phyloP scores from a whole-genome alignment of 64 coral and sea anemone species.

The Montipora sp. region DNA sequence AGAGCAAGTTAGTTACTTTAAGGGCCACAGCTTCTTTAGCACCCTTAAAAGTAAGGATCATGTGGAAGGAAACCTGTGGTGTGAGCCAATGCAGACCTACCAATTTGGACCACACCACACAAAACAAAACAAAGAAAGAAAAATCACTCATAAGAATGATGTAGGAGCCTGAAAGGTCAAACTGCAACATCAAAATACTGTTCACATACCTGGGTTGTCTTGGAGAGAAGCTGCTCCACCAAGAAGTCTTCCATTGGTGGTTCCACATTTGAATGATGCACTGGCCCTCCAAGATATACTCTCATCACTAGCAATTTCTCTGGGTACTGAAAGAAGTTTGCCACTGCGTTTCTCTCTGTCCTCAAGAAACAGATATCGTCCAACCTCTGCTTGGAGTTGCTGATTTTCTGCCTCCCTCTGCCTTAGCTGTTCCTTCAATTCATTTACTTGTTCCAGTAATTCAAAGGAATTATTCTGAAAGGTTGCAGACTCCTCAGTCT shows the following conservation, averaged over 20 bases:
- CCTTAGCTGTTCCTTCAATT: background rate
- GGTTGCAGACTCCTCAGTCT: background rate
- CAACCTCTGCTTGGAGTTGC: background rate
- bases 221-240: constrained; percentile 12
- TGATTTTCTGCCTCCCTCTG: constrained; percentile 4
- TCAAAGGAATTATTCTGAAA: background rate
- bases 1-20: too few relatives aligned
- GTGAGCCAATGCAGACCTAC: background rate
- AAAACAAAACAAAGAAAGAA: background rate
- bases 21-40: too few relatives aligned
- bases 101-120: background rate
- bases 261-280: too few relatives aligned
- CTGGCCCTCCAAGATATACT: too few relatives aligned
- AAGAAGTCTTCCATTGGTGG: background rate
- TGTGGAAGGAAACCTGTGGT: too few relatives aligned
- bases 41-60: too few relatives aligned
- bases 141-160: background rate
- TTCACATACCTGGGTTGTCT: background rate
- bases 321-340: too few relatives aligned
- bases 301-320: too few relatives aligned
- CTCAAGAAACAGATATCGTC: background rate
- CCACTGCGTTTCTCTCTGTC: background rate
- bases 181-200: too few relatives aligned
- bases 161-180: too few relatives aligned
- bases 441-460: background rate